These are phyloP conservation scores for Aurelia aurita DNA, from an alignment of 30 jellyfish, hydroid and myxozoan species.

Conservation along the genomic window DNA sequence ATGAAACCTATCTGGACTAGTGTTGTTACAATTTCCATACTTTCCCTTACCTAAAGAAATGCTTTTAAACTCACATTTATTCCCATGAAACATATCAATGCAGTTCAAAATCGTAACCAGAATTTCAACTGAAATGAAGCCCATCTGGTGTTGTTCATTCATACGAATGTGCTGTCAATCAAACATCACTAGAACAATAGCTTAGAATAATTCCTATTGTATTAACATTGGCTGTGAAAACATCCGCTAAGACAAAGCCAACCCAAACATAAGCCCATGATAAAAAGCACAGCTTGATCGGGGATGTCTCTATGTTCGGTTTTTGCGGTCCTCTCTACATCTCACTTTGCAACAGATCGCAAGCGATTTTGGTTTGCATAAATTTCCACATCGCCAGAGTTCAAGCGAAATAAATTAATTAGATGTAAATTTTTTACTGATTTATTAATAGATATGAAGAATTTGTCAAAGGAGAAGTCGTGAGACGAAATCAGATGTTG, in stretches of 20 bases:
- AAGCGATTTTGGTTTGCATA: no score
- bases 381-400: no score
- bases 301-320: not conserved
- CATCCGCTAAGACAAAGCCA: conserved; percentile 10
- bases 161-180: conserved; percentile 46
- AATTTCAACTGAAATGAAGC: not conserved
- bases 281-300: conserved; percentile 45
- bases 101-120: not conserved
- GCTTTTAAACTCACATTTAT: not conserved
- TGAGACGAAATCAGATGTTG: no score
- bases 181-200: conserved; percentile 1
- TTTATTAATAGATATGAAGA: no score
- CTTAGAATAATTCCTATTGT: conserved; percentile 27
- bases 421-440: no score
- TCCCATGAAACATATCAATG: not conserved
- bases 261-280: not conserved
- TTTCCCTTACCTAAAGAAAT: no score
- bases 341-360: no score
- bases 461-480: no score
- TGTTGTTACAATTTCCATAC: no score
- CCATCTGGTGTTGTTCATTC: not conserved
- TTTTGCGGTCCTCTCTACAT: conserved; percentile 11
- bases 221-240: not conserved
- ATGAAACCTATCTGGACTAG: no score
- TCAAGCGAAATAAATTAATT: no score